Evolutionary conservation across 2,113 vertebrate genomes (phyloP).

Genomic region (Sminthopsis crassicaudata): DNA sequence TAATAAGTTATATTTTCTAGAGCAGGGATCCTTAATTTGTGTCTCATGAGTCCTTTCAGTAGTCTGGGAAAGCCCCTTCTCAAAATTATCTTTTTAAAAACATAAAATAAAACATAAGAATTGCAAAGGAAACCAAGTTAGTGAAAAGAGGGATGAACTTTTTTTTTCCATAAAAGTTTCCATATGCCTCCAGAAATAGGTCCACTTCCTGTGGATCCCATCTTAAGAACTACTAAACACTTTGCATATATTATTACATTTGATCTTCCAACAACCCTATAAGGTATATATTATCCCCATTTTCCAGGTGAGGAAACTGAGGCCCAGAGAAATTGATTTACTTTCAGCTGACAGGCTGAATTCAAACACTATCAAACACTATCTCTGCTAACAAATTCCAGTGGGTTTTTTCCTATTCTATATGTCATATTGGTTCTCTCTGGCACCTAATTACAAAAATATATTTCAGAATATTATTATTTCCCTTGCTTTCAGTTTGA

Average conservation of each 20-base stretch:
- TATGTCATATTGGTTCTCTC: background rate
- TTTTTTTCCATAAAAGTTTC: background rate
- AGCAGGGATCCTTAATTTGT: background rate
- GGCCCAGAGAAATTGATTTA: background rate
- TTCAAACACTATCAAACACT: too few species aligned
- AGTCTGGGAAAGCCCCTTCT: background rate
- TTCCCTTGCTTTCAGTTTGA: background rate
- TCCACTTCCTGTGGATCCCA: background rate
- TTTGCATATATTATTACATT: background rate
- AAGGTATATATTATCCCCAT: background rate
- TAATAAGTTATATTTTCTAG: background rate
- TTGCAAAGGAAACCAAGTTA: background rate
- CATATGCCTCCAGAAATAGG: background rate
- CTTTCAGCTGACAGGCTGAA: background rate
- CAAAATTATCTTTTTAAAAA: background rate
- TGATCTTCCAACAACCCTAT: background rate
- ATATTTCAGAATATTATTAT: background rate
- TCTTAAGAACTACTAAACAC: background rate
- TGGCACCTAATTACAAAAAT: background rate
- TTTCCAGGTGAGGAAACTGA: background rate
- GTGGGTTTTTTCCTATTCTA: background rate
- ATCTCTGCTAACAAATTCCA: background rate
- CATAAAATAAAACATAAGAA: background rate
- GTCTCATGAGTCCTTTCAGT: too few species aligned
- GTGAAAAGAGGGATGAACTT: background rate